Evolutionary conservation across 2,797 vertebrate species (phyloP).

Genomic region (Diplodus puntazzo): DNA sequence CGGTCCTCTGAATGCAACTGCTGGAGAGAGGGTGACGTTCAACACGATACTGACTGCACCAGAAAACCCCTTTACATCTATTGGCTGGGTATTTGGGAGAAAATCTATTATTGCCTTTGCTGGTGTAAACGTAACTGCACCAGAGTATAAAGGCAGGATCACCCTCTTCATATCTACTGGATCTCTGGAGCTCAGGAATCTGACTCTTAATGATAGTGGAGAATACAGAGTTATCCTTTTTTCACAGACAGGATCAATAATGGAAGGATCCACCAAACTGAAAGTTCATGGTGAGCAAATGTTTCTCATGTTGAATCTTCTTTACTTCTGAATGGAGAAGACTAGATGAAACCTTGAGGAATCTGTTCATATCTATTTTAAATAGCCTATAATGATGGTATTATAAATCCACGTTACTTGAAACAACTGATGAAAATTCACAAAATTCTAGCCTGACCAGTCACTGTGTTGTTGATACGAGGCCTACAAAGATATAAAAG

Average conservation of each 20-base stretch:
- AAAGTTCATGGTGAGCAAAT: conserved; percentile 35
- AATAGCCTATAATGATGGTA: too few species aligned
- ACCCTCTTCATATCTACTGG: neutral
- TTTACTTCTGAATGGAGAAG: too few species aligned
- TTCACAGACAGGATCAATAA: fast-evolving
- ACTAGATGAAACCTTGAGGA: too few species aligned
- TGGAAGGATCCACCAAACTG: fast-evolving
- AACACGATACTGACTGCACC: neutral
- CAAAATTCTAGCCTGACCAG: too few species aligned
- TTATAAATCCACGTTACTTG: too few species aligned
- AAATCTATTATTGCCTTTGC: too few species aligned
- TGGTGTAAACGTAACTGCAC: fast-evolving
- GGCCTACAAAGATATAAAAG: too few species aligned
- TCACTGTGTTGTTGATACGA: too few species aligned
- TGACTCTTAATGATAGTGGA: conserved; percentile 57
- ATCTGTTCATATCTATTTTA: too few species aligned
- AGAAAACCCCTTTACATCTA: neutral
- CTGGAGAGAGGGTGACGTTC: conserved; percentile 39
- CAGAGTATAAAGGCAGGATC: conserved; percentile 9
- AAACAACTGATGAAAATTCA: too few species aligned
- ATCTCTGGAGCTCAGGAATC: conserved; percentile 28
- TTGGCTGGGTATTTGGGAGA: neutral
- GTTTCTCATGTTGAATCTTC: neutral
- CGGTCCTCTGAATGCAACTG: conserved; percentile 9
- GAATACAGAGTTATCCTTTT: fast-evolving